phyloP scores from a whole-genome alignment of 2,797 vertebrate species.

The Pangasius mekongensis region DNA sequence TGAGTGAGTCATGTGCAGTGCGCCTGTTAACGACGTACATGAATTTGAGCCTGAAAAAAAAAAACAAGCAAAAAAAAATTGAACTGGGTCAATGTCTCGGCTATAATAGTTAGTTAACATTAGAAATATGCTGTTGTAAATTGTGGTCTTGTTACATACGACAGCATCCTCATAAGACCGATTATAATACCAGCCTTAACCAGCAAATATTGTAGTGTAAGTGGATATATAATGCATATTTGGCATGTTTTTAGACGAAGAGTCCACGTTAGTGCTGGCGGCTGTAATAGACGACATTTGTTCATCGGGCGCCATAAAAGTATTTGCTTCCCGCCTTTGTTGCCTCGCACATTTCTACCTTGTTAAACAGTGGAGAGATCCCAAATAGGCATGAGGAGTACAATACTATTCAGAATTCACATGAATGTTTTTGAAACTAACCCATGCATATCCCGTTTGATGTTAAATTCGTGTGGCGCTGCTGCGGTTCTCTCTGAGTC shows the following conservation, averaged over 20 bases:
- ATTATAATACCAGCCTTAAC: too few species aligned
- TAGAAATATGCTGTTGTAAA: background rate
- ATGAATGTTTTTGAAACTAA: too few species aligned
- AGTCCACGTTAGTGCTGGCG: background rate
- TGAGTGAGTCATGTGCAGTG: background rate
- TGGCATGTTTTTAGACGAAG: background rate
- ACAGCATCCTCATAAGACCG: background rate
- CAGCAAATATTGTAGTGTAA: background rate
- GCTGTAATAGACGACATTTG: background rate
- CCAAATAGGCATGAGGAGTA: too few species aligned
- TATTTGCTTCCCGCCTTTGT: background rate
- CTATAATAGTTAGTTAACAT: background rate
- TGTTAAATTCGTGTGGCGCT: too few species aligned
- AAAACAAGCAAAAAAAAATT: too few species aligned
- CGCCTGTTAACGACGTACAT: background rate
- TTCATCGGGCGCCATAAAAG: background rate
- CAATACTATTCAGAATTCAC: too few species aligned
- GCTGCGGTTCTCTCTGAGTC: too few species aligned
- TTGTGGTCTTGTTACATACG: background rate
- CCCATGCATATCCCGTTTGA: too few species aligned
- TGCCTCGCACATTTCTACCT: background rate
- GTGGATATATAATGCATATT: background rate
- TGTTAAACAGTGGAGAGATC: background rate
- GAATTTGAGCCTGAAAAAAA: background rate
- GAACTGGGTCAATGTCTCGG: background rate